These are phyloP conservation scores for Alethe castanea DNA, from an alignment of 2,113 vertebrate species.

Conservation along the genomic window DNA sequence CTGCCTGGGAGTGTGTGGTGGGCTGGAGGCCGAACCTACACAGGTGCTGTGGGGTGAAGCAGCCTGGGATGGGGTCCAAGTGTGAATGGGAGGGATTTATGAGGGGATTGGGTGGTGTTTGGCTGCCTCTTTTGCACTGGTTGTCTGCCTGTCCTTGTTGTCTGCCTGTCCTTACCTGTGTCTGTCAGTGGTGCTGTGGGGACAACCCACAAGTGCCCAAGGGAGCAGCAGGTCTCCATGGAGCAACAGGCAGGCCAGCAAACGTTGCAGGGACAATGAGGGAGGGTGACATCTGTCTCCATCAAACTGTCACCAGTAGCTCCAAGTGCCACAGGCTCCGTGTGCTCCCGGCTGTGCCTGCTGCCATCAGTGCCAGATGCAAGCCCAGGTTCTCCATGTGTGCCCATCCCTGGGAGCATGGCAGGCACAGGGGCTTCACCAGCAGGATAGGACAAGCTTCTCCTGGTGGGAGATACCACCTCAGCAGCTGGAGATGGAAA, in stretches of 20 bases:
- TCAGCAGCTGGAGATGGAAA: background rate
- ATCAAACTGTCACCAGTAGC: conserved; percentile 2
- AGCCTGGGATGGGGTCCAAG: background rate
- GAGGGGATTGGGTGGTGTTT: accelerated
- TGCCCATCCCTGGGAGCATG: background rate
- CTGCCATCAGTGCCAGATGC: background rate
- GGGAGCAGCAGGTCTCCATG: background rate
- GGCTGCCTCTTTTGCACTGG: background rate
- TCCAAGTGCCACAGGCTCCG: background rate
- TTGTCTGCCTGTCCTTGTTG: background rate
- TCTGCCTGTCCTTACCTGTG: background rate
- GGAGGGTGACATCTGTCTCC: background rate
- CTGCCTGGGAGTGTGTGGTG: background rate
- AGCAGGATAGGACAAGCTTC: accelerated
- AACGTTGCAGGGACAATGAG: background rate
- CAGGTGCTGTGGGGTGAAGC: accelerated
- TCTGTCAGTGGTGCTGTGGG: background rate
- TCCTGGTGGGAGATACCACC: background rate
- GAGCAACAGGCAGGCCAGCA: background rate
- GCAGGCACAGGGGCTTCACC: background rate
- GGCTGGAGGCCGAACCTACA: accelerated
- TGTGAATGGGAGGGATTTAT: background rate
- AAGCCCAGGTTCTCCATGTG: accelerated
- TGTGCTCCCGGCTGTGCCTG: background rate
- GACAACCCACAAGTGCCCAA: background rate